A percentile compares a stretch with the other conserved stretches of the same genome.
Conservation (phyloP, 2,113 vertebrate species). For the Lophius piscatorius region DNA sequence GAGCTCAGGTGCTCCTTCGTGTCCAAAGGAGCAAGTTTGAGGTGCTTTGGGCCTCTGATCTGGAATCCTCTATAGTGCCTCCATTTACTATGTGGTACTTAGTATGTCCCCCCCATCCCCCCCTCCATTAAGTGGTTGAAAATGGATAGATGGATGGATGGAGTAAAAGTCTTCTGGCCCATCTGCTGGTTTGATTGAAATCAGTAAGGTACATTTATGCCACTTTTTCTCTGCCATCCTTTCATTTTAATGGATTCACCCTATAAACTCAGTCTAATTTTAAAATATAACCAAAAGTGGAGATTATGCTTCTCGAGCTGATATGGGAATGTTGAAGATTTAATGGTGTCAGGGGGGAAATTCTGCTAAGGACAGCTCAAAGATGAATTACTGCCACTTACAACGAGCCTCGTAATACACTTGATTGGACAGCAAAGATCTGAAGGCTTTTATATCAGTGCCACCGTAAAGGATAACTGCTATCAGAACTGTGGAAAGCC, state of each 20-base stretch:
- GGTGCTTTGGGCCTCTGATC: not conserved
- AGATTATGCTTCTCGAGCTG: constrained; percentile 1
- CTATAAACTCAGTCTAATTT: constrained; percentile 14
- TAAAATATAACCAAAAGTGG: constrained; percentile 31
- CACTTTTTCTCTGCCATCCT: not conserved
- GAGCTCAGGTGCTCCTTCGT: too few species aligned
- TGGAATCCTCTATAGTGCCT: too few species aligned
- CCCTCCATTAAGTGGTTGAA: too few species aligned
- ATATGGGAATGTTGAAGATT: constrained; percentile 16
- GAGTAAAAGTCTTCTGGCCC: not conserved
- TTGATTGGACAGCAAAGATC: constrained; percentile 8
- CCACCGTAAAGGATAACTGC: not conserved
- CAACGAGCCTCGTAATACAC: constrained; percentile 3
- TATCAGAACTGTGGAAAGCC: constrained; percentile 2
- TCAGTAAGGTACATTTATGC: not conserved
- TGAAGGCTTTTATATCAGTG: constrained; percentile 5
- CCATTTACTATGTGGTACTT: too few species aligned
- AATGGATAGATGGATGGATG: too few species aligned
- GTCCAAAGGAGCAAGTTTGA: too few species aligned
- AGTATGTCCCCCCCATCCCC: too few species aligned
- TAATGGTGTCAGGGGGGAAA: constrained; percentile 4
- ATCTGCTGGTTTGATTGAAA: constrained; percentile 7
- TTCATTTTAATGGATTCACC: constrained; percentile 17
- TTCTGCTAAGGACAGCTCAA: constrained; percentile 2
- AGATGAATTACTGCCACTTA: constrained; percentile 9